Evolutionary conservation across 2,797 vertebrate species (phyloP).

Genomic region (Schizopygopsis malacanthus): DNA sequence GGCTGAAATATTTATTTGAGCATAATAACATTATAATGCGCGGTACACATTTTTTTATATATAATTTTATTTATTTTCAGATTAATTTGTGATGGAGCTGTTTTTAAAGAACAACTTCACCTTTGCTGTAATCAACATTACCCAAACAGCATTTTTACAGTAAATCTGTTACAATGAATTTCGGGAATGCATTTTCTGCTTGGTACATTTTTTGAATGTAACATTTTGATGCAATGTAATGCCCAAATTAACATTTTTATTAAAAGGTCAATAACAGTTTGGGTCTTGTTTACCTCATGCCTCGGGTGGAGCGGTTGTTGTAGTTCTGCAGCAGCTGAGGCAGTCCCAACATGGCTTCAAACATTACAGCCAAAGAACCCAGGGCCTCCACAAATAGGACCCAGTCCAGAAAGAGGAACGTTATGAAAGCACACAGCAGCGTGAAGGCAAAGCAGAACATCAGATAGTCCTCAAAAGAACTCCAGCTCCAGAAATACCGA

Average conservation of each 20-base stretch:
- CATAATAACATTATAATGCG: background rate
- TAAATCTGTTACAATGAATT: background rate
- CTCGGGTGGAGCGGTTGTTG: slow-evolving; percentile 78
- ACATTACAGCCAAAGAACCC: slow-evolving; percentile 79
- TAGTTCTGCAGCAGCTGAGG: slow-evolving; percentile 84
- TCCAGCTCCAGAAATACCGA: slow-evolving; percentile 84
- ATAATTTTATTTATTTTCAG: background rate
- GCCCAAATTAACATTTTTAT: background rate
- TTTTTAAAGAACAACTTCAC: background rate
- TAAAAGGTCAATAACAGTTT: background rate
- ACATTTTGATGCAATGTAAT: background rate
- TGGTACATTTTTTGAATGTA: background rate
- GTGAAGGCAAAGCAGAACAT: slow-evolving; percentile 81
- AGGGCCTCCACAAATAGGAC: slow-evolving; percentile 79
- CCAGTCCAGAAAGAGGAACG: slow-evolving; percentile 79
- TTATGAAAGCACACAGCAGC: slow-evolving; percentile 73
- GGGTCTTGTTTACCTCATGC: slow-evolving; percentile 79
- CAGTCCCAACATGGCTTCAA: slow-evolving; percentile 83
- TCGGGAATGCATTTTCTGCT: background rate
- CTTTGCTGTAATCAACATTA: background rate
- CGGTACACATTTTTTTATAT: background rate
- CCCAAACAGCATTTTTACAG: background rate
- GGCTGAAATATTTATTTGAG: background rate
- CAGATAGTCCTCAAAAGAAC: slow-evolving; percentile 81
- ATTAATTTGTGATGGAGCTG: background rate